Conservation (phyloP, 2,113 vertebrate species). For the Sinocyclocheilus maitianheensis region DNA sequence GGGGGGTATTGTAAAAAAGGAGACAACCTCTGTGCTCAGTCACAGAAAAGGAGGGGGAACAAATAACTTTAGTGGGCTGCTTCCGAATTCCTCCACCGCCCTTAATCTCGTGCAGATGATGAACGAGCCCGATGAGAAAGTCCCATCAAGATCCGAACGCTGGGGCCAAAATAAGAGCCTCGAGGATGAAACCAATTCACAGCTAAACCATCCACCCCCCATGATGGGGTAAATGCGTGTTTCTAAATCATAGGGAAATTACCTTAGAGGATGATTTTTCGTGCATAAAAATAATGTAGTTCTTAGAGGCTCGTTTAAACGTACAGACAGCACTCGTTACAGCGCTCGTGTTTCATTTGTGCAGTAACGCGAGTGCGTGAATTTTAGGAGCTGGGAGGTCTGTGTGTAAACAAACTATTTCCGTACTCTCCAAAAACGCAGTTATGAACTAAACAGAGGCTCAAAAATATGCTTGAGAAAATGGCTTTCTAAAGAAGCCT, state of each 20-base stretch:
- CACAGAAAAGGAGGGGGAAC: conserved; percentile 49
- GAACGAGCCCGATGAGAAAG: not conserved
- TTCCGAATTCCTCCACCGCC: conserved; percentile 77
- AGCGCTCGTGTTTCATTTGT: conserved; percentile 66
- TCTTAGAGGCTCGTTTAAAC: no score
- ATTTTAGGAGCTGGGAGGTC: conserved; percentile 35
- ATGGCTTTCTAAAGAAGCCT: not conserved
- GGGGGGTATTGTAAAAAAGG: no score
- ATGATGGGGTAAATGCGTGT: not conserved
- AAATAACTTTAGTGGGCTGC: conserved; percentile 60
- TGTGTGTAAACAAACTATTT: conserved; percentile 45
- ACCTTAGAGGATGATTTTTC: not conserved
- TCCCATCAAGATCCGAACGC: not conserved
- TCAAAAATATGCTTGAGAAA: not conserved
- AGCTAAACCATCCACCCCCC: not conserved
- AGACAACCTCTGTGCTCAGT: no score
- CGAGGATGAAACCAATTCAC: not conserved
- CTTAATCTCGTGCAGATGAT: conserved; percentile 52
- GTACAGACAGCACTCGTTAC: not conserved
- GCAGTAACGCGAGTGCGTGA: conserved; percentile 68
- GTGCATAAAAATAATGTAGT: not conserved
- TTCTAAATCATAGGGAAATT: not conserved
- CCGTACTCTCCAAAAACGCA: conserved; percentile 21
- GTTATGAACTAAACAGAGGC: not conserved
- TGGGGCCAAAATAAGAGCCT: not conserved